Conservation (phyloP, 2,113 vertebrate species). For the Scopus umbretta region DNA sequence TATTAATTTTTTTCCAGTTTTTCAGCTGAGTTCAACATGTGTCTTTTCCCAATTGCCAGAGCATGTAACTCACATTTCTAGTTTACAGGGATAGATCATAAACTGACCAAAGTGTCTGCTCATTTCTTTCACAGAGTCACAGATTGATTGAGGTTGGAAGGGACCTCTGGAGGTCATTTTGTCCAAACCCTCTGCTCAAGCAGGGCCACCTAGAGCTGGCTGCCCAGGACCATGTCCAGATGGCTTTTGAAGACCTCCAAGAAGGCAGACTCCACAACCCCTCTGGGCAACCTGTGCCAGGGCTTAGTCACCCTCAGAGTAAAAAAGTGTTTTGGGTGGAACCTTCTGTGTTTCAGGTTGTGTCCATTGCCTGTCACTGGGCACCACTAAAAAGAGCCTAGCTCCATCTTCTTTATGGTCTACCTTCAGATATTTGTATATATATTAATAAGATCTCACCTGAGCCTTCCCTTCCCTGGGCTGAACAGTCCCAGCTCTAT, state of each 20-base stretch:
- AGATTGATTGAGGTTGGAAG: neutral
- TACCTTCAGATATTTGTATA: neutral
- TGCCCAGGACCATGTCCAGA: neutral
- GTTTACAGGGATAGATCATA: neutral
- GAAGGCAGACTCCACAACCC: neutral
- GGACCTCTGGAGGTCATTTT: neutral
- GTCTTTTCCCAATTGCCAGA: neutral
- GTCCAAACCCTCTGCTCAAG: neutral
- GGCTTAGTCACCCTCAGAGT: neutral
- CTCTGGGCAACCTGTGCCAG: neutral
- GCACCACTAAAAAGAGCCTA: neutral
- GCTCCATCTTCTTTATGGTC: neutral
- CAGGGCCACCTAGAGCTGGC: neutral
- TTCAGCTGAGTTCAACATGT: neutral
- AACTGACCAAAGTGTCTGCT: neutral
- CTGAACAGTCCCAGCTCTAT: neutral
- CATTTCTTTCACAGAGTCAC: neutral
- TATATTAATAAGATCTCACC: rapidly evolving
- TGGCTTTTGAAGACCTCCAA: neutral
- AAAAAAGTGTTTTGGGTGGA: neutral
- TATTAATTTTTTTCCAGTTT: neutral
- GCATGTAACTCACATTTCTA: neutral
- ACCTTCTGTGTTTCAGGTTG: neutral
- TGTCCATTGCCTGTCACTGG: neutral
- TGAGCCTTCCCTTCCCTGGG: neutral